Evolutionary conservation across 2,113 vertebrate genomes (phyloP), one percentile per base, ranked within the genome.

Genomic region (Sorex araneus): DNA sequence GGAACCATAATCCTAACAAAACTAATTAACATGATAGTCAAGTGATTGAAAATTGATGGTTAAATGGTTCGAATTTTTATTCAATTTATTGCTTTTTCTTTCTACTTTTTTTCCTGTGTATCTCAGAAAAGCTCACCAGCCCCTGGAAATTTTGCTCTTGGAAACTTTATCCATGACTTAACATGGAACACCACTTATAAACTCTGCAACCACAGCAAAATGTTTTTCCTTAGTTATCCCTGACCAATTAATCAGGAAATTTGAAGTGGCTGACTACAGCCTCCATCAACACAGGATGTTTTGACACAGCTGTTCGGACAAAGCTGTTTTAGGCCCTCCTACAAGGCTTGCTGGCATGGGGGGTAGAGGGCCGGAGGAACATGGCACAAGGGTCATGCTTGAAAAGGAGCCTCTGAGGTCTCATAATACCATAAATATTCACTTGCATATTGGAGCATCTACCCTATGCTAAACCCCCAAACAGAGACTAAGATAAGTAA

Each of bases 1-100:
- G 73, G 86, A 97, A 50, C 79, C 76, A 83, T 19, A 28, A 25
- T 89, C 91, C 76, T 94, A 94, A 93, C 86, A 93, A 87, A 94
- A 92, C 88, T 82, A 95, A 96, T 91, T 91, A 87, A 94, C 92
- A 86, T 90, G 79, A 88, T 88, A 47, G 85, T 77, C 86, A 80
- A 84, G 88, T 95, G 90, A 90, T 95, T 96, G 94, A 96, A 96
- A 92, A 94, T 90, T 94, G 86, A 89, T 86, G 79, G 54, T 23
- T 88, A 83, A 94, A 83, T 84, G 90, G 91, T 95, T 94, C 92
- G 86, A 90, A 93, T 95, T 94, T 95, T 89, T 94, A 93, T 84
- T 92, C 75, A 93, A 89, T 93, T 89, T 50, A 34, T 84, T 94
- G 81, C 67, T 83, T 90, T 95, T 88, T 83, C 90, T 94, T 93